phyloP scores from a whole-genome alignment of 2,888 invertebrate genomes.

The Melieria omissa region DNA sequence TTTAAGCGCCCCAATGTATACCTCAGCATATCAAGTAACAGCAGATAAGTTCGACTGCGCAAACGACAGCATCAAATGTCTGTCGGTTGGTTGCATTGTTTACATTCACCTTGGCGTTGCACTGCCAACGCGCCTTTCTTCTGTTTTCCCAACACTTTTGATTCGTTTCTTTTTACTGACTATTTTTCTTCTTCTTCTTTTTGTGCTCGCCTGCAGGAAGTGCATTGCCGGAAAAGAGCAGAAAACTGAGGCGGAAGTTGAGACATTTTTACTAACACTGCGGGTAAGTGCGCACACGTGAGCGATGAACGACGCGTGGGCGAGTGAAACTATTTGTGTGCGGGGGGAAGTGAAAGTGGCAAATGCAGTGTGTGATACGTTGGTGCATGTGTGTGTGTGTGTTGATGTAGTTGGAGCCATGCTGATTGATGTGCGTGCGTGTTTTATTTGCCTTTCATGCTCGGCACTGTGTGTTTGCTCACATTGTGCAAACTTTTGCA shows the following conservation, averaged over 20 bases:
- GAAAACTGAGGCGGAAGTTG: conserved; percentile 83
- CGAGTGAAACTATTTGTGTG: conserved; percentile 1
- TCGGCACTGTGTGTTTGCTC: conserved; percentile 27
- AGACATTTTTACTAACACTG: conserved; percentile 84
- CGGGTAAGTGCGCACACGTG: conserved; percentile 73
- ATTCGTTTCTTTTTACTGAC: background rate
- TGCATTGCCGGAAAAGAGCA: conserved; percentile 71
- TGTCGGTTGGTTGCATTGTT: conserved; percentile 6
- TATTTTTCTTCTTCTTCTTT: conserved; percentile 4
- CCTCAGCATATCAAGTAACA: conserved; percentile 8
- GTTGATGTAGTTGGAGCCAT: conserved; percentile 9
- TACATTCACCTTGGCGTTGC: background rate
- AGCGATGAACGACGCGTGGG: conserved; percentile 8
- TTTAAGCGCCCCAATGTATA: conserved; percentile 5
- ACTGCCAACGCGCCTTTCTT: conserved; percentile 1
- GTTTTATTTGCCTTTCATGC: conserved; percentile 29
- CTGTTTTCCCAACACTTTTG: conserved; percentile 21
- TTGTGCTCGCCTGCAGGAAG: conserved; percentile 62
- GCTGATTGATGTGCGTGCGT: conserved; percentile 45
- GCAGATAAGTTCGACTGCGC: background rate
- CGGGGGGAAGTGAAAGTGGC: background rate
- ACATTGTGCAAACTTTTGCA: conserved; percentile 21
- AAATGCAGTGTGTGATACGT: conserved; percentile 6
- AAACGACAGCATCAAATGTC: background rate
- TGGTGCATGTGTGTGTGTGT: background rate